These are phyloP conservation scores for Liparis tanakae DNA, from an alignment of 2,797 vertebrate genomes.

Conservation along the genomic window DNA sequence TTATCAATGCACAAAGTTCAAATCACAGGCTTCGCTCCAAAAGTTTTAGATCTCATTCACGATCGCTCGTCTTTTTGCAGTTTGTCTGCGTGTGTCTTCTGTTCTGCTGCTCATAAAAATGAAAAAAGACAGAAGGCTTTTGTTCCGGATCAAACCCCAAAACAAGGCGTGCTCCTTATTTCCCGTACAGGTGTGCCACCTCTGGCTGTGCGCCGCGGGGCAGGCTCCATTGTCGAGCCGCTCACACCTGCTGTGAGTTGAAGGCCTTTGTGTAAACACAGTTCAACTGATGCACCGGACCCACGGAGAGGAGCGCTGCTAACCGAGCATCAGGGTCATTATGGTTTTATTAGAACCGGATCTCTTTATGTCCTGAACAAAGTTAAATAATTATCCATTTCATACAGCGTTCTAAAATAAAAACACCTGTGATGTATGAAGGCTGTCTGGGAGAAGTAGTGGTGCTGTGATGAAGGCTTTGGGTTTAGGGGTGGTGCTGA, in stretches of 20 bases:
- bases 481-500: too few relatives aligned
- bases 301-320: not conserved
- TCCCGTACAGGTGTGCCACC: slow-evolving; percentile 16
- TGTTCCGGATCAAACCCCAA: slow-evolving; percentile 16
- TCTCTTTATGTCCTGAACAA: not conserved
- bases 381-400: not conserved
- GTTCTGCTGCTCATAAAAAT: slow-evolving; percentile 18
- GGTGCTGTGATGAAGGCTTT: too few relatives aligned
- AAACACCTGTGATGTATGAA: too few relatives aligned
- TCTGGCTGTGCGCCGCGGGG: slow-evolving; percentile 18
- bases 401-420: not conserved
- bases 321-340: not conserved
- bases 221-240: slow-evolving; percentile 18
- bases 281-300: not conserved
- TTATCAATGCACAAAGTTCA: not conserved
- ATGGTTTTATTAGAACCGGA: not conserved
- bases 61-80: not conserved
- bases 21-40: not conserved
- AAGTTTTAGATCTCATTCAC: not conserved
- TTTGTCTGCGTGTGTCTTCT: not conserved
- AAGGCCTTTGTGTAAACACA: slow-evolving; percentile 19
- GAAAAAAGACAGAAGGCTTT: not conserved
- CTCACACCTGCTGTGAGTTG: slow-evolving; percentile 33
- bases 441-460: too few relatives aligned
- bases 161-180: slow-evolving; percentile 12